Percentiles rank a stretch among this genome's conserved stretches.
phyloP scores from a whole-genome alignment of 2,113 vertebrate species.

The Periophthalmus modestus region DNA sequence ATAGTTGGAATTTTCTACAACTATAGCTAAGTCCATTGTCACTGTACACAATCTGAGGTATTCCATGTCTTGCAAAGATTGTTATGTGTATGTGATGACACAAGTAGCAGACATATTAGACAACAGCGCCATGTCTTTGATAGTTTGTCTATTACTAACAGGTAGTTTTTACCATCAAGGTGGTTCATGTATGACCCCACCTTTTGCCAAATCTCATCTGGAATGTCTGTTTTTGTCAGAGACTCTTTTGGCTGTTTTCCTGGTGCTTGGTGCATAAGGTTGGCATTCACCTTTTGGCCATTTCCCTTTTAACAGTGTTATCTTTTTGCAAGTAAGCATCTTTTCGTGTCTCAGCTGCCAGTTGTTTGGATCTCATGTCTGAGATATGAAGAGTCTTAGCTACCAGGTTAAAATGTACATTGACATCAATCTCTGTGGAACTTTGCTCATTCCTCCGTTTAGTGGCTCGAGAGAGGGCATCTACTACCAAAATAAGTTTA shows the following conservation, averaged over 20 bases:
- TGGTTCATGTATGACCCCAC: too few species aligned
- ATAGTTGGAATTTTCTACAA: not conserved
- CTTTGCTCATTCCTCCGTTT: not conserved
- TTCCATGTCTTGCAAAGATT: constrained; percentile 10
- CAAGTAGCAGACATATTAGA: constrained; percentile 5
- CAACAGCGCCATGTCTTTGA: not conserved
- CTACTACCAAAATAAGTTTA: constrained; percentile 5
- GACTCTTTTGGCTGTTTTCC: constrained; percentile 12
- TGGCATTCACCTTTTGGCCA: not conserved
- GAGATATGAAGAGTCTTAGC: not conserved
- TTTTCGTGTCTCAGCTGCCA: not conserved
- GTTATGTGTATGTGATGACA: constrained; percentile 6
- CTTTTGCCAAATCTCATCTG: not conserved
- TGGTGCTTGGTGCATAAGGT: constrained; percentile 3
- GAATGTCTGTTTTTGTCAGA: constrained; percentile 4
- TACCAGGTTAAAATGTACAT: constrained; percentile 1
- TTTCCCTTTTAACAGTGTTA: too few species aligned
- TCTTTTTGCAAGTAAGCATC: not conserved
- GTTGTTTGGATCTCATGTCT: constrained; percentile 3
- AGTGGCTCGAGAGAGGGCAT: not conserved
- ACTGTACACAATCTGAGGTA: constrained; percentile 11
- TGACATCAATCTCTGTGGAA: constrained; percentile 6
- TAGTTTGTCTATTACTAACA: constrained; percentile 5
- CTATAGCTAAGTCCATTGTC: constrained; percentile 20
- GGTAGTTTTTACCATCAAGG: constrained; percentile 10